A percentile compares a stretch with the other conserved stretches of the same genome.
These are phyloP conservation scores for Urocitellus parryii DNA, from an alignment of 2,113 vertebrate species.

Conservation along the genomic window DNA sequence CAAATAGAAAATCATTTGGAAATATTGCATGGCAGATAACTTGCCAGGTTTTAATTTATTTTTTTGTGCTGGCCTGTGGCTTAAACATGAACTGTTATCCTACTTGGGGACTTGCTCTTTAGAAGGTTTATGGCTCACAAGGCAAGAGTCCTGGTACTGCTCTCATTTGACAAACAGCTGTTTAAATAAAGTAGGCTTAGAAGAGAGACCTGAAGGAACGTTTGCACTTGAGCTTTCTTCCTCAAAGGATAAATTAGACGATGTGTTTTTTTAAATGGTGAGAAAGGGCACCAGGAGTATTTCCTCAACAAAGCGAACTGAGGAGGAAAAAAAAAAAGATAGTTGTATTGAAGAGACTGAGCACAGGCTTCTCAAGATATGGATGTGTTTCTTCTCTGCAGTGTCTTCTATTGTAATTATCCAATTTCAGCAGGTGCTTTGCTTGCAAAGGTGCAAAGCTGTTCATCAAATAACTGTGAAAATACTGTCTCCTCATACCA, in stretches of 20 bases:
- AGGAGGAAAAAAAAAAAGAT: constrained; percentile 13
- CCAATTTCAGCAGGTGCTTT: not conserved
- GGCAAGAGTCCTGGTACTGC: constrained; percentile 45
- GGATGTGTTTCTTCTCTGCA: not conserved
- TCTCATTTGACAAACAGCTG: constrained; percentile 77
- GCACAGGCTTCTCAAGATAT: not conserved
- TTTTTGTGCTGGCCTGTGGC: constrained; percentile 35
- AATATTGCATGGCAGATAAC: constrained; percentile 53
- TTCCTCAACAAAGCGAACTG: constrained; percentile 35
- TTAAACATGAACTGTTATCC: constrained; percentile 78
- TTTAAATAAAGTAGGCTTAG: constrained; percentile 83
- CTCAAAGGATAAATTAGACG: constrained; percentile 65
- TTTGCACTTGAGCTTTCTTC: constrained; percentile 77
- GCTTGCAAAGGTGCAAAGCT: constrained; percentile 4
- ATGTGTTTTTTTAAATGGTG: constrained; percentile 77
- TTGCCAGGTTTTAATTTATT: constrained; percentile 39
- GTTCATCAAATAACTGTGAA: not conserved
- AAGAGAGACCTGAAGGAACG: constrained; percentile 70
- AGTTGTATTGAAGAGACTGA: not conserved
- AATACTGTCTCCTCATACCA: not conserved
- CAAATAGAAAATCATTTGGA: constrained; percentile 59
- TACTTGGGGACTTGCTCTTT: constrained; percentile 71
- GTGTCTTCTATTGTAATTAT: too few species aligned
- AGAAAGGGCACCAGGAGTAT: constrained; percentile 34
- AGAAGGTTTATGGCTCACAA: constrained; percentile 70